Percentiles rank a stretch among this genome's conserved stretches.
Evolutionary conservation across 2,888 invertebrate genomes (phyloP).

Genomic region (Orthosia gothica): DNA sequence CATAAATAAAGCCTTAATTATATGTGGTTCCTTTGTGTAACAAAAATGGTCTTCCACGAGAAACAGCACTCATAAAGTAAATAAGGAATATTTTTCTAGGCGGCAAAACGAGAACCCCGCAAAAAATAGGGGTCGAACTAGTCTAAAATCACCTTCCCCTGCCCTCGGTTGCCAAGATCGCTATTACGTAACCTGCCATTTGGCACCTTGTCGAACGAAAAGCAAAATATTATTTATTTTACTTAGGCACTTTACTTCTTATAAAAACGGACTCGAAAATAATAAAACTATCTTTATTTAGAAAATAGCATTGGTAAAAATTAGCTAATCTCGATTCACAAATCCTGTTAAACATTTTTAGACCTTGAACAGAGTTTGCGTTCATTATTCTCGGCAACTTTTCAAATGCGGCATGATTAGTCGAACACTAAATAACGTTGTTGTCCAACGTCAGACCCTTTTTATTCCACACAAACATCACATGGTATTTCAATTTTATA

Average conservation of each 20-base stretch:
- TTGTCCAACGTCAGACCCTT: conserved; percentile 1
- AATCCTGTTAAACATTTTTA: neutral
- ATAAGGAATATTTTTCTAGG: conserved; percentile 27
- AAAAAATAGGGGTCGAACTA: conserved; percentile 27
- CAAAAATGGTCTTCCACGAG: neutral
- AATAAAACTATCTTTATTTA: too few species aligned
- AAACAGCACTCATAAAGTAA: conserved; percentile 9
- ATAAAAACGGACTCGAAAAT: too few species aligned
- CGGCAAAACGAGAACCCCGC: conserved; percentile 10
- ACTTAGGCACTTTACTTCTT: too few species aligned
- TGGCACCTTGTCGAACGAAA: neutral
- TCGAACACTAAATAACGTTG: conserved; percentile 13
- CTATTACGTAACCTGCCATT: conserved; percentile 7
- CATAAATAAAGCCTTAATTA: neutral
- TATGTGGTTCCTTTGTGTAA: neutral
- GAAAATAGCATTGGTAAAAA: neutral
- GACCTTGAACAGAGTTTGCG: too few species aligned
- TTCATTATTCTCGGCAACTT: conserved; percentile 7
- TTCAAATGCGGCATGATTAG: neutral
- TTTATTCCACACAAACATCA: conserved; percentile 5
- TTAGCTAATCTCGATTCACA: neutral
- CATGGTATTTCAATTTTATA: conserved; percentile 7
- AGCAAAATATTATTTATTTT: too few species aligned
- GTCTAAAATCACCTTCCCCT: conserved; percentile 21
- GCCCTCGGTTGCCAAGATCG: neutral